A percentile compares a stretch with the other conserved stretches of the same genome.
Evolutionary conservation across 1,140 invertebrate species (phyloP).

Genomic region (Solenopsis invicta): DNA sequence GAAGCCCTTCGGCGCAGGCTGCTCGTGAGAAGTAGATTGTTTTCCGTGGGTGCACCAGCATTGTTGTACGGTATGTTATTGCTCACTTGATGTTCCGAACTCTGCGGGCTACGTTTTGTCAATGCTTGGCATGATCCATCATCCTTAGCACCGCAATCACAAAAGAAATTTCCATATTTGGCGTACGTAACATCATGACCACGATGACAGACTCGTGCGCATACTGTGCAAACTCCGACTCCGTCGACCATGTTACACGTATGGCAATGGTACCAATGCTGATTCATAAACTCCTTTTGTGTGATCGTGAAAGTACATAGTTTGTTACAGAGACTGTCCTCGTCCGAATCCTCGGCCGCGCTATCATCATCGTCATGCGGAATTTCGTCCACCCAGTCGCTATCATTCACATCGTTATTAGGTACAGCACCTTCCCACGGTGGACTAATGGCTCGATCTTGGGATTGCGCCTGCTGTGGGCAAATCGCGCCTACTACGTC

Average conservation of each 20-base stretch:
- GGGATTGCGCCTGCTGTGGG: conserved; percentile 82
- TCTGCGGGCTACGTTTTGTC: conserved; percentile 90
- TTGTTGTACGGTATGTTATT: conserved; percentile 73
- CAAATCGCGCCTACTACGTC: conserved; percentile 90
- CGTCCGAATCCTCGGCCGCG: conserved; percentile 97
- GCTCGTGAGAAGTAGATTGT: conserved; percentile 86
- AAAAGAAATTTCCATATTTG: conserved; percentile 99
- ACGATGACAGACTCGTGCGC: conserved; percentile 98
- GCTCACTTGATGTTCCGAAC: conserved; percentile 84
- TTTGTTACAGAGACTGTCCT: conserved; percentile 97
- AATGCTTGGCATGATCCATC: conserved; percentile 93
- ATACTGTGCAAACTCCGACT: conserved; percentile 98
- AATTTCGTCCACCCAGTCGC: conserved; percentile 94
- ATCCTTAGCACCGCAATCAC: conserved; percentile 99
- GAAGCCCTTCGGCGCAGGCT: conserved; percentile 91
- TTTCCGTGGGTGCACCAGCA: conserved; percentile 58
- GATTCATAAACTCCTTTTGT: conserved; percentile 99
- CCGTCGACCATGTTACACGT: conserved; percentile 99
- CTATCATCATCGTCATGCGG: conserved; percentile 96
- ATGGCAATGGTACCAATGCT: conserved; percentile 99
- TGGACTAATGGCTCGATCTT: conserved; percentile 90
- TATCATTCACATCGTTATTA: conserved; percentile 91
- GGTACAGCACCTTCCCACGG: conserved; percentile 93
- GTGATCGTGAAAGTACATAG: conserved; percentile 99
- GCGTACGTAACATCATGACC: conserved; percentile 99